phyloP scores from a whole-genome alignment of 37 sponge, comb jelly and placozoan species.

The Geodia barretti region DNA sequence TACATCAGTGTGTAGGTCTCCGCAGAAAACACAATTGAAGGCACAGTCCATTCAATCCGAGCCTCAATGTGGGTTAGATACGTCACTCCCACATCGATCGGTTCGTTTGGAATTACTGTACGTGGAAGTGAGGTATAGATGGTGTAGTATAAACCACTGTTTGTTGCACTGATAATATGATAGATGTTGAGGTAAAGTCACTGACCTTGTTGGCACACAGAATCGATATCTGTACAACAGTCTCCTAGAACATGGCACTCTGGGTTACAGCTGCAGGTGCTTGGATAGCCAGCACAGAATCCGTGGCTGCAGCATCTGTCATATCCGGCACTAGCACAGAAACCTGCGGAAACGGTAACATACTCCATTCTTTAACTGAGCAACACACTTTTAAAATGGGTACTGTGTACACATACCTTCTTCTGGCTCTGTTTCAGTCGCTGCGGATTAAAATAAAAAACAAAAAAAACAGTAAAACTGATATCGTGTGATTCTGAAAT shows the following conservation, averaged over 20 bases:
- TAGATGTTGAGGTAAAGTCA: background rate
- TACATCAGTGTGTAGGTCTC: conserved; percentile 14
- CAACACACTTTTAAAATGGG: too few relatives aligned
- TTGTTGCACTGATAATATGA: background rate
- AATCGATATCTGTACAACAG: conserved; percentile 34
- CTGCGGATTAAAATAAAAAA: background rate
- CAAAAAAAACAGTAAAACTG: background rate
- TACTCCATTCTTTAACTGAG: too few relatives aligned
- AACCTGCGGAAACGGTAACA: conserved; percentile 4
- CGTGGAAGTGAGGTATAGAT: background rate
- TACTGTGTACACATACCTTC: background rate
- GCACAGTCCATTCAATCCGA: conserved; percentile 20
- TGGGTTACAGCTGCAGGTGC: conserved; percentile 23
- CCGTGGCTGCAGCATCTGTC: conserved; percentile 8
- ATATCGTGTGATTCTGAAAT: background rate
- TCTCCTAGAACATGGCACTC: conserved; percentile 3
- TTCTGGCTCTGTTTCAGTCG: background rate
- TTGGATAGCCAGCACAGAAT: background rate
- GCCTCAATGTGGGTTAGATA: background rate
- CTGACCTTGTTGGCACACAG: background rate
- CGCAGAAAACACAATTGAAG: conserved; percentile 16
- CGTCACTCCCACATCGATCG: background rate
- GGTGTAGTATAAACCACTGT: background rate
- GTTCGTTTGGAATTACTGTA: background rate
- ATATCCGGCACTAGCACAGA: conserved; percentile 32